phyloP scores from a whole-genome alignment of 2,113 vertebrate species.

The Protobothrops mucrosquamatus region DNA sequence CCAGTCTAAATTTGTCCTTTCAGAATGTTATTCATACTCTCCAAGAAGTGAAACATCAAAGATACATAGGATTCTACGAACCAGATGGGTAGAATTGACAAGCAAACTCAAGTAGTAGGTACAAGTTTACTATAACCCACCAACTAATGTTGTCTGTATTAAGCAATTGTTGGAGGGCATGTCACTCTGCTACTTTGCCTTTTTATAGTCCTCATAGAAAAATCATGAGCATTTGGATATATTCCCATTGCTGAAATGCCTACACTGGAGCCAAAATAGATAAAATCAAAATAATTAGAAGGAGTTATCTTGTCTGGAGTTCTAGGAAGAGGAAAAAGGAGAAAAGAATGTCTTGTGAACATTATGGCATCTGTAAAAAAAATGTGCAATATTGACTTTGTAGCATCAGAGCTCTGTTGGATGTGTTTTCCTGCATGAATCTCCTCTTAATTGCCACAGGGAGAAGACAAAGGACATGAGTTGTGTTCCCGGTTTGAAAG shows the following conservation, averaged over 20 bases:
- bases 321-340: background rate
- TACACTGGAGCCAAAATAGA: background rate
- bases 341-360: background rate
- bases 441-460: constrained; percentile 34
- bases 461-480: constrained; percentile 24
- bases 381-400: background rate
- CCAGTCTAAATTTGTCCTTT: background rate
- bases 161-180: background rate
- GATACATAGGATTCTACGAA: background rate
- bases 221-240: background rate
- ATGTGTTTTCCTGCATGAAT: constrained; percentile 20
- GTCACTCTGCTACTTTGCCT: background rate
- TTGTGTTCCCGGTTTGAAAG: constrained; percentile 14
- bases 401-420: constrained; percentile 7
- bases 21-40: no score
- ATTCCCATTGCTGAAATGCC: background rate
- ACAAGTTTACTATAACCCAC: background rate
- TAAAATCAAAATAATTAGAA: background rate
- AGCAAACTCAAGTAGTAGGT: background rate
- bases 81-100: background rate
- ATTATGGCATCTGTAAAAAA: constrained; percentile 2
- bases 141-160: background rate
- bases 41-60: background rate
- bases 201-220: background rate
- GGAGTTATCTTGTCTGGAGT: background rate